A percentile compares a stretch with the other conserved stretches of the same genome.
Conservation (phyloP, 2,888 invertebrate species). For the Pemphredon lugubris region DNA sequence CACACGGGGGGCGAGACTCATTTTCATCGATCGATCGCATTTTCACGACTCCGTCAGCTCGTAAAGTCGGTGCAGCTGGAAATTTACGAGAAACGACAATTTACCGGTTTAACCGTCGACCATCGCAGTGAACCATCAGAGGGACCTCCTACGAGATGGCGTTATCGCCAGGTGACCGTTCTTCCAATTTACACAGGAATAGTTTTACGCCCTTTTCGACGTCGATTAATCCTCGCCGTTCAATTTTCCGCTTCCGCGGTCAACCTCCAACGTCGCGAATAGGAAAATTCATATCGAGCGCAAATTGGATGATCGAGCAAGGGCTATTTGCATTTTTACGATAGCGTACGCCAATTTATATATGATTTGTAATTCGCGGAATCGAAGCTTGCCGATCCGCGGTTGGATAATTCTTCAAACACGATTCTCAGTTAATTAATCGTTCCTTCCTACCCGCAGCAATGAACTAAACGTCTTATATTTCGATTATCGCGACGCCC, state of each 20-base stretch:
- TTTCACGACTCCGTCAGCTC: slow-evolving; percentile 42
- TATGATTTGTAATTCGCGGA: too few species aligned
- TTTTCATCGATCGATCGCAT: slow-evolving; percentile 9
- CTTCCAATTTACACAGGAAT: slow-evolving; percentile 22
- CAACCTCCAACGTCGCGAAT: slow-evolving; percentile 8
- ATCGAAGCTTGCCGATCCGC: too few species aligned
- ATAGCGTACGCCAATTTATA: not conserved
- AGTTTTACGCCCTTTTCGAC: slow-evolving; percentile 21
- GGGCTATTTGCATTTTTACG: not conserved
- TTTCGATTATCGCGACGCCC: too few species aligned
- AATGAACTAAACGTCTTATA: too few species aligned
- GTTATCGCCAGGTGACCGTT: slow-evolving; percentile 23
- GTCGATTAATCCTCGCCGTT: slow-evolving; percentile 33
- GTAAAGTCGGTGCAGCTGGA: slow-evolving; percentile 34
- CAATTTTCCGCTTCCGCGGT: slow-evolving; percentile 18
- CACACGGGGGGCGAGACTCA: too few species aligned
- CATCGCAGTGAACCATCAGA: slow-evolving; percentile 7
- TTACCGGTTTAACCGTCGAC: slow-evolving; percentile 28
- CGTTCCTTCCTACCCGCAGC: too few species aligned
- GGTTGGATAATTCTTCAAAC: too few species aligned
- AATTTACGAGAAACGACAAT: slow-evolving; percentile 43
- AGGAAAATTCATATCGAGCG: not conserved
- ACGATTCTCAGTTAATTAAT: too few species aligned
- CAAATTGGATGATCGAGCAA: not conserved
- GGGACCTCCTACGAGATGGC: slow-evolving; percentile 4